phyloP scores from a whole-genome alignment of 2,888 invertebrate genomes.

The Hypolimnas misippus region DNA sequence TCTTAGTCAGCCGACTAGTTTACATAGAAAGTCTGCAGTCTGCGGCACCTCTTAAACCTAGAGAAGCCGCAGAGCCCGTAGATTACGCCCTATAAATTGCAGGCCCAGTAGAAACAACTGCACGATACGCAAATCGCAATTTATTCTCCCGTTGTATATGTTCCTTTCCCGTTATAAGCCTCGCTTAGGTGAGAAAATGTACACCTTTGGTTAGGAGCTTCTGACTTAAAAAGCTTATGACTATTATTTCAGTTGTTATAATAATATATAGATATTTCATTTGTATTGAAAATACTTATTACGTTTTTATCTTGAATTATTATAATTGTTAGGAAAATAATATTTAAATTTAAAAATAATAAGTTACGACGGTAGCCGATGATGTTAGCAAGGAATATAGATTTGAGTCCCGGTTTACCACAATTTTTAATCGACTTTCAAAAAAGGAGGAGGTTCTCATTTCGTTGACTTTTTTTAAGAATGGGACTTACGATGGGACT shows the following conservation, averaged over 20 bases:
- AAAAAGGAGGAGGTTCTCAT: no score
- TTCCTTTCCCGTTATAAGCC: slow-evolving; percentile 31
- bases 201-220: slow-evolving; percentile 13
- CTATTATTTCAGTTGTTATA: neutral
- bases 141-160: slow-evolving; percentile 39
- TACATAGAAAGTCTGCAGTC: no score
- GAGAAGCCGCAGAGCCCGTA: slow-evolving; percentile 30
- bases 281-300: neutral
- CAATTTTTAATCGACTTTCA: no score
- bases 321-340: no score
- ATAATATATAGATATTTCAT: neutral
- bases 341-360: no score
- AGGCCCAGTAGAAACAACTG: slow-evolving; percentile 33
- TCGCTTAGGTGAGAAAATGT: slow-evolving; percentile 29
- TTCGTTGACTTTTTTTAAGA: no score
- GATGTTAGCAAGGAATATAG: no score
- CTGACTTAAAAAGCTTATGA: slow-evolving; percentile 16
- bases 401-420: no score
- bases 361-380: no score
- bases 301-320: no score
- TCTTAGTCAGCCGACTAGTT: no score
- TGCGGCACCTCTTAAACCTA: neutral
- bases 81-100: slow-evolving; percentile 40
- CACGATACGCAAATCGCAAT: slow-evolving; percentile 41
- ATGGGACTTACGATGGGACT: no score